Evolutionary conservation across 2,113 vertebrate genomes (phyloP).

Genomic region (Pristiophorus japonicus): DNA sequence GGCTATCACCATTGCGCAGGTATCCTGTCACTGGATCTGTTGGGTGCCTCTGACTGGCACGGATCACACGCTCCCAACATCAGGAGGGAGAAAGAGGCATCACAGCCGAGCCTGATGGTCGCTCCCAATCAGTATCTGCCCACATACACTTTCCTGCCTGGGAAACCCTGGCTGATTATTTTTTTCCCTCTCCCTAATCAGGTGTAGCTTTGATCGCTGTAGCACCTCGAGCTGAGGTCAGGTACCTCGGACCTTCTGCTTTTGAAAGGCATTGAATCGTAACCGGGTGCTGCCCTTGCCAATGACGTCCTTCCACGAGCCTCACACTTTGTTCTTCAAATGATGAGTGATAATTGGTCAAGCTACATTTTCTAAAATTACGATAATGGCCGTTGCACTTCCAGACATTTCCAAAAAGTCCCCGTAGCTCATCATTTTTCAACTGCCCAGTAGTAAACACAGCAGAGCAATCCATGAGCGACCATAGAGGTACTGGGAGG

Average conservation of each 20-base stretch:
- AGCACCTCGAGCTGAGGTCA: not conserved
- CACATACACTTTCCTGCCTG: not conserved
- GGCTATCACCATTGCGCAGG: no score
- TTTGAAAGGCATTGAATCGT: not conserved
- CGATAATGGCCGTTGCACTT: not conserved
- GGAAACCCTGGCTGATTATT: not conserved
- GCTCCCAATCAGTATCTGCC: no score
- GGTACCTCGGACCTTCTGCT: not conserved
- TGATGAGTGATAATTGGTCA: not conserved
- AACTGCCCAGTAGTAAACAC: not conserved
- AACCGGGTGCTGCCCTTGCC: not conserved
- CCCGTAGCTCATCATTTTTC: not conserved
- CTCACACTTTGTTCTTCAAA: not conserved
- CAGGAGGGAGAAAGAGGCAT: no score
- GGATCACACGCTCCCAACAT: no score
- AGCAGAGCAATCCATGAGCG: not conserved
- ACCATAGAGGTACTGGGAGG: no score
- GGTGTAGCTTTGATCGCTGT: not conserved
- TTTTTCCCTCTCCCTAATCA: not conserved
- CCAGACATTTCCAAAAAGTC: not conserved
- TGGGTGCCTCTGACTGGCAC: no score
- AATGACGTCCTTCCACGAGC: not conserved
- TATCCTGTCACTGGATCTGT: no score
- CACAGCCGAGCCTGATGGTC: no score
- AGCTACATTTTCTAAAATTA: not conserved